Evolutionary conservation across 2,113 vertebrate genomes (phyloP), one percentile per base, ranked within the genome.

Genomic region (Oryzias melastigma): DNA sequence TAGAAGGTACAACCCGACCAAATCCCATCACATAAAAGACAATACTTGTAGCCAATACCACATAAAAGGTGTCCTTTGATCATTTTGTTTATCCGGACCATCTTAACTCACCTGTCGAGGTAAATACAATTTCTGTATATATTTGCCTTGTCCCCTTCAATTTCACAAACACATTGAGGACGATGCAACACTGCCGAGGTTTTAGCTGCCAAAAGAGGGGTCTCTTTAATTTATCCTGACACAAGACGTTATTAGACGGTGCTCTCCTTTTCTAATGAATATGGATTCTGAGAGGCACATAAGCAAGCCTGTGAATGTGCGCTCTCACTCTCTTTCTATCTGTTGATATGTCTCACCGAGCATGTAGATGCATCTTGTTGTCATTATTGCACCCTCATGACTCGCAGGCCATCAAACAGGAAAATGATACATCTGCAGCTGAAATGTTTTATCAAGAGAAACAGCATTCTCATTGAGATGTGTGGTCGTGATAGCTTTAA

Each of bases 221-320:
- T 88, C 80, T 87, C 83, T 82, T 91, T 86, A 88, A 91, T 91
- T 89, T 87, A 80, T 60, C 75, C 59, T 87, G 87, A 91, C 87
- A 87, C 68, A 50, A 40, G 8, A 78, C 70, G 35, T 89, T 88
- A 88, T 87, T 82, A 86, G 75, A 78, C 79, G 82, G 69, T 77
- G 75, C 65, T 72, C 61, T 25, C 17, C 61, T 57, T 71, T 6
- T 49, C 40, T 91, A 88, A 96, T 95, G 93, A 95, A 95, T 96
- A 95, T 95, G 92, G 91, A 93, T 82, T 4, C 73, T 0, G 93
- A 91, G 90, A 88, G 10, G 79, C 64, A 68, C 65, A 73, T 52
- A 72, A 20, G 52, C 51, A 14, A 55, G 61, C 55, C 50, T 70
- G 54, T 54, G 65, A 52, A 64, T 65, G 63, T 41, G 18, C 22